These are phyloP conservation scores for Drosophila nr. fundita DNA, from an alignment of 2,888 invertebrate species.

Conservation along the genomic window DNA sequence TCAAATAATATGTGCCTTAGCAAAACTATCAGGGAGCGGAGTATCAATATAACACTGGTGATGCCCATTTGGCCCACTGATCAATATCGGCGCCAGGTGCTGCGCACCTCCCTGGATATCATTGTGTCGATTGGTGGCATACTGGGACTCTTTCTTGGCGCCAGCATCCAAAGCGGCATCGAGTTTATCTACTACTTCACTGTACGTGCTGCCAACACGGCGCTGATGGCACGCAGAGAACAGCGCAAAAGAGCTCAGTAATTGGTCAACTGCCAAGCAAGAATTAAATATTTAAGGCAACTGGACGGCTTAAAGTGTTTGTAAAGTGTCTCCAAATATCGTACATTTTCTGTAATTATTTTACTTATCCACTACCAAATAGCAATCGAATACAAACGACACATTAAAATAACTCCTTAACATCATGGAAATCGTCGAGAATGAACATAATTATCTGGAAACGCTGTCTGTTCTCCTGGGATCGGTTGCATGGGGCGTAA, in stretches of 20 bases:
- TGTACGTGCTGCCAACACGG: conserved; percentile 71
- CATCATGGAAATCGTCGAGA: background rate
- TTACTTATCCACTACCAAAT: background rate
- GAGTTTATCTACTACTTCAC: conserved; percentile 87
- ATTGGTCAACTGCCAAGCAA: conserved; percentile 37
- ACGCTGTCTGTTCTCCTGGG: background rate
- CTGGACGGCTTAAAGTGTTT: background rate
- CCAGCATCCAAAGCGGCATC: conserved; percentile 87
- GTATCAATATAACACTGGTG: conserved; percentile 59
- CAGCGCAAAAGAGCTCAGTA: conserved; percentile 12
- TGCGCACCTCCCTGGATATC: conserved; percentile 84
- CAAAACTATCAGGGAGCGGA: conserved; percentile 48
- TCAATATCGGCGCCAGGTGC: conserved; percentile 85
- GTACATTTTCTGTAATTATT: background rate
- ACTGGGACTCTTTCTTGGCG: conserved; percentile 87
- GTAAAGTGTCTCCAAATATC: background rate
- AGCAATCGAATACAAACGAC: background rate
- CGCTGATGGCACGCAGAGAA: conserved; percentile 3
- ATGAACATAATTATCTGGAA: conserved; percentile 1
- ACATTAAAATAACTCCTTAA: background rate
- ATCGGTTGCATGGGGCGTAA: conserved; percentile 26
- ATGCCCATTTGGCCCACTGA: conserved; percentile 83
- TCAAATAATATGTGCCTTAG: conserved; percentile 11
- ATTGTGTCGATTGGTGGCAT: conserved; percentile 87
- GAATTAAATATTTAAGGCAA: background rate